phyloP scores from a whole-genome alignment of 2,888 invertebrate genomes.

The Ferdinandea cuprea region DNA sequence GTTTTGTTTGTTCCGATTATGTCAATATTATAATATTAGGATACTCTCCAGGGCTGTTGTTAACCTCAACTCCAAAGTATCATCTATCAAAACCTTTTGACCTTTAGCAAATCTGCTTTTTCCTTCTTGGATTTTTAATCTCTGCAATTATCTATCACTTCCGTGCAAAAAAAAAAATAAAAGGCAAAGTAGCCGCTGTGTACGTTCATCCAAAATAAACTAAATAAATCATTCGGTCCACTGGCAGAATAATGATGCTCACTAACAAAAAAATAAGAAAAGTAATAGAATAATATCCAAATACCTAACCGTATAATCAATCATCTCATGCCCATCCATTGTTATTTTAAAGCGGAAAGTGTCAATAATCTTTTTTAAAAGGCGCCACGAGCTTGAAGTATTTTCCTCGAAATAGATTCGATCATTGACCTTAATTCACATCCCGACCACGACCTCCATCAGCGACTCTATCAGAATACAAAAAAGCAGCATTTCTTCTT shows the following conservation, averaged over 20 bases:
- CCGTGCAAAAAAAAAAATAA: not conserved
- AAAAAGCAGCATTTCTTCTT: slow-evolving; percentile 15
- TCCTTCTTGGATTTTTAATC: too few relatives aligned
- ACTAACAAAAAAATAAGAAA: not conserved
- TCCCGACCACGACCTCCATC: slow-evolving; percentile 37
- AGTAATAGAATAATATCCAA: slow-evolving; percentile 23
- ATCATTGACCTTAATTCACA: slow-evolving; percentile 59
- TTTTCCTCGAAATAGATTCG: slow-evolving; percentile 23
- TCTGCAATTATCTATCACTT: slow-evolving; percentile 4
- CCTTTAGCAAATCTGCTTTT: too few relatives aligned
- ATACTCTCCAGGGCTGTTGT: too few relatives aligned
- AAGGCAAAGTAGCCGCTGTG: not conserved
- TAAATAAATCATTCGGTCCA: slow-evolving; percentile 61
- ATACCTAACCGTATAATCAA: slow-evolving; percentile 60
- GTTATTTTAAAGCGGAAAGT: slow-evolving; percentile 50
- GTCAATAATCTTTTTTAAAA: slow-evolving; percentile 46
- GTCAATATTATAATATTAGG: too few relatives aligned
- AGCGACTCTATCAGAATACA: slow-evolving; percentile 21
- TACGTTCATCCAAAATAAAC: slow-evolving; percentile 24
- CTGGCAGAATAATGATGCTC: slow-evolving; percentile 46
- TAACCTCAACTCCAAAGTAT: too few relatives aligned
- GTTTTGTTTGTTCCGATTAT: too few relatives aligned
- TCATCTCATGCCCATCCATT: slow-evolving; percentile 48
- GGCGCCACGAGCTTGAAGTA: not conserved
- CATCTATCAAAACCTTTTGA: too few relatives aligned